A percentile compares a stretch with the other conserved stretches of the same genome.
Evolutionary conservation across 2,113 vertebrate species (phyloP).

Genomic region (Megalops atlanticus): DNA sequence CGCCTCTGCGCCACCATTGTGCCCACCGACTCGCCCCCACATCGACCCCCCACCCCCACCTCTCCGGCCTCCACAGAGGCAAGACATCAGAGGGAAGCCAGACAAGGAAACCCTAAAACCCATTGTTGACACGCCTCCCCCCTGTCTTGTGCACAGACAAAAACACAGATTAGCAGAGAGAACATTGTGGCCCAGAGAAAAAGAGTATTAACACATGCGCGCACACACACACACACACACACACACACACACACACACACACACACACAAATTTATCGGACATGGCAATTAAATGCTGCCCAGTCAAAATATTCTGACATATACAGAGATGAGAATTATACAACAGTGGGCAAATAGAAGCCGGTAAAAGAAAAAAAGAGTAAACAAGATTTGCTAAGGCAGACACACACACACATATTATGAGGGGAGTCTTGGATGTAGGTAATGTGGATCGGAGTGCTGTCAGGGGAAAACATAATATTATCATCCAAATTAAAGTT

Average conservation of each 20-base stretch:
- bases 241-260: conserved; percentile 12
- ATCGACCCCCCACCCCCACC: neutral
- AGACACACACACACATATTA: neutral
- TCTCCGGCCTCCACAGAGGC: neutral
- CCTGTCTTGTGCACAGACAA: conserved; percentile 3
- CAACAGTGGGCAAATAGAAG: no score
- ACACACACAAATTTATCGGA: neutral
- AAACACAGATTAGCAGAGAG: neutral
- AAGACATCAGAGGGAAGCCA: conserved; percentile 10
- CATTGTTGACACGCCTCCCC: conserved; percentile 18
- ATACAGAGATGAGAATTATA: no score
- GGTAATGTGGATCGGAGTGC: neutral
- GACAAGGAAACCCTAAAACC: neutral
- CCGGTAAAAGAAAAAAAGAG: no score
- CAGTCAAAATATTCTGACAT: no score
- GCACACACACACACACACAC: neutral
- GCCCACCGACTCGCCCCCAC: neutral
- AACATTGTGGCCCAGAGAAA: neutral
- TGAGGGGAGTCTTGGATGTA: neutral
- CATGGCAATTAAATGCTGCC: no score
- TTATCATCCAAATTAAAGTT: neutral
- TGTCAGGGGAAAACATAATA: neutral
- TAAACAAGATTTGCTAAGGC: no score
- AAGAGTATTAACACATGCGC: neutral
- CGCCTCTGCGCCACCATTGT: neutral